Base-by-base conservation (phyloP, 2,888 invertebrate genomes). In the Dasypolia templi region DNA sequence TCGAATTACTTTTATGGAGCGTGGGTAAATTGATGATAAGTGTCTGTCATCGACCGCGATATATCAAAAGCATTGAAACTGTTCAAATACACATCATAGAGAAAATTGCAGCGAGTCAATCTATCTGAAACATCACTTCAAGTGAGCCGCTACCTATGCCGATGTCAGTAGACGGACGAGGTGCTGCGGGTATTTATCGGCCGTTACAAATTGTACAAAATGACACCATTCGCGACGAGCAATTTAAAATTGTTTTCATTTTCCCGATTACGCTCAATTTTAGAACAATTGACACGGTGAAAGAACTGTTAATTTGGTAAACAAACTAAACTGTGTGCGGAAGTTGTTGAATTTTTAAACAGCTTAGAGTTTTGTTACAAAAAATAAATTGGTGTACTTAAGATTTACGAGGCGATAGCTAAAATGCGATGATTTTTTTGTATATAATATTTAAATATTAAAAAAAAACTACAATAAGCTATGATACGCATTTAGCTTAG, bases 201-300 rank as follows among this genome's bases (percentile, higher is more conserved):
- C 82, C 83, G 84, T 76, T 69, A 84, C 81, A 82, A 88, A 89
- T 89, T 82, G 84, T 69, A 83, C 79, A 70, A 87, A 89, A 89
- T 85, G 77, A 87, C 79, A 86, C 64, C 73, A 83, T 86, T 88
- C 81, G 84, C 76, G 65, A 69, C 68, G 79, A 77, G 67, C 67
- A 76, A 78, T 83, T 86, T 82, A 79, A 62, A 72, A 75, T n/a
- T n/a, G 70, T 77, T 72, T 84, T 63, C 12, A 79, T 67, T 79
- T 75, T 2, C 63, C 44, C 39, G 68, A 81, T 64, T 51, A 46
- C 2, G 32, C 19, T 62, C 61, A 32, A 35, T 35, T 67, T 56
- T 11, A 59, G 5, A 69, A 66, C n/a, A 72, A 56, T 65, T 53
- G 55, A 58, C 22, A 66, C 66, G 42, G 55, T 82, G 14, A 63